Evolutionary conservation across 2,797 vertebrate genomes (phyloP), one percentile per base, ranked within the genome.

Genomic region (Sparus aurata): DNA sequence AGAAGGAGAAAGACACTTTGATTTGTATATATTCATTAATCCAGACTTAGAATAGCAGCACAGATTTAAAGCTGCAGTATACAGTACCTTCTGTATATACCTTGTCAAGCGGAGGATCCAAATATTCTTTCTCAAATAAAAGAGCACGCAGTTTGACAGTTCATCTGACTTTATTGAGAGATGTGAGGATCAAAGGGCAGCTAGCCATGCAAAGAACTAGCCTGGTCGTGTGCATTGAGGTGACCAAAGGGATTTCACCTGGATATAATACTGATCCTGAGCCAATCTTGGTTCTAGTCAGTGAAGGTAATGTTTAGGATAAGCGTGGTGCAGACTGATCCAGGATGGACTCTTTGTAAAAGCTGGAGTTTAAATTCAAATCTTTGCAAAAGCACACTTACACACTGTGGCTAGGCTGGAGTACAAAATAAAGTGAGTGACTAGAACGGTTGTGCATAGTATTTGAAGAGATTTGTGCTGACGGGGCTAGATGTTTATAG

Each of bases 381-480:
- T 80, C 4, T 71, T 81, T 61, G 69, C 69, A 67, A 77, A 86
- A 83, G 74, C 77, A 86, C 63, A 30, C 43, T n/a, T 69, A 74
- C 59, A 79, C 69, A 73, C 52, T 75, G 73, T 53, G 70, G 71
- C 64, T 80, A 78, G 45, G 58, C 62, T 79, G 67, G 60, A 85
- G 69, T 85, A 87, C 43, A 88, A 93, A 91, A 82, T 68, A 83
- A 80, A 76, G 71, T 78, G 63, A 85, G 79, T 85, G 83, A 91
- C 87, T 88, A 90, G 75, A 93, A 83, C 84, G 65, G 82, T 87
- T 92, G 88, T 94, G 94, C 93, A 94, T 94, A 93, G 93, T 93
- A 84, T 89, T 87, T 77, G 58, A 61, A 59, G 69, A 84, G 74
- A 86, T 84, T 93, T 92, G 91, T 93, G 92, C 90, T 89, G 84